phyloP scores from a whole-genome alignment of 2,888 invertebrate species.

The Monoplex corrugatus region DNA sequence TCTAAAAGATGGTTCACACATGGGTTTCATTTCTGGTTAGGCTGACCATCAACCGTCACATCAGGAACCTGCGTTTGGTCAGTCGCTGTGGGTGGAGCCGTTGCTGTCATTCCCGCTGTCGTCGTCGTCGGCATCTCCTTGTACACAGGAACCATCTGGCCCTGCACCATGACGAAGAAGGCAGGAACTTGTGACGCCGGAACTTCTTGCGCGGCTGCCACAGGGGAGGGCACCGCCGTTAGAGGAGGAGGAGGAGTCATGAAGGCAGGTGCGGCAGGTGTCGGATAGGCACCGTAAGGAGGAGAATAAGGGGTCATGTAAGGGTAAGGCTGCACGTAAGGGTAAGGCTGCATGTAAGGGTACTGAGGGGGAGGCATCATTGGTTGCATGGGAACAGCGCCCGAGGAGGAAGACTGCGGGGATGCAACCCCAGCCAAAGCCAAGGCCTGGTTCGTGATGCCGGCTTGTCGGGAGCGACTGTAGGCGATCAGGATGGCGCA shows the following conservation, averaged over 20 bases:
- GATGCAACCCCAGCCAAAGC: neutral
- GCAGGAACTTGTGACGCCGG: constrained; percentile 17
- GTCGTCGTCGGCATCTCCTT: neutral
- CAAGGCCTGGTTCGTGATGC: neutral
- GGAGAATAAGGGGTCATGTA: neutral
- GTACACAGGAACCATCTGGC: neutral
- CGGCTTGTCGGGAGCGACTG: neutral
- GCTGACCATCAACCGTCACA: neutral
- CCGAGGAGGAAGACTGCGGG: neutral
- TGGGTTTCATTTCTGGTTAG: too few relatives aligned
- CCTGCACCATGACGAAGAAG: neutral
- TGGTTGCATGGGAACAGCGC: neutral
- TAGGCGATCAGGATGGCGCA: neutral
- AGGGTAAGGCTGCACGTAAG: neutral
- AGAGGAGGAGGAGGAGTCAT: too few relatives aligned
- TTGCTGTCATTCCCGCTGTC: too few relatives aligned
- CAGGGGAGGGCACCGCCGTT: too few relatives aligned
- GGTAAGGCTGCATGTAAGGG: neutral
- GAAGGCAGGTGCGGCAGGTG: too few relatives aligned
- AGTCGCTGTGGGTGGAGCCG: neutral
- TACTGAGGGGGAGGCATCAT: too few relatives aligned
- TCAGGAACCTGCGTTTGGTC: neutral
- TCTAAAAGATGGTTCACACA: too few relatives aligned
- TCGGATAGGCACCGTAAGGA: too few relatives aligned
- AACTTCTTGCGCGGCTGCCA: neutral